Conservation (phyloP, 2,797 vertebrate genomes). For the Hippoglossus hippoglossus region DNA sequence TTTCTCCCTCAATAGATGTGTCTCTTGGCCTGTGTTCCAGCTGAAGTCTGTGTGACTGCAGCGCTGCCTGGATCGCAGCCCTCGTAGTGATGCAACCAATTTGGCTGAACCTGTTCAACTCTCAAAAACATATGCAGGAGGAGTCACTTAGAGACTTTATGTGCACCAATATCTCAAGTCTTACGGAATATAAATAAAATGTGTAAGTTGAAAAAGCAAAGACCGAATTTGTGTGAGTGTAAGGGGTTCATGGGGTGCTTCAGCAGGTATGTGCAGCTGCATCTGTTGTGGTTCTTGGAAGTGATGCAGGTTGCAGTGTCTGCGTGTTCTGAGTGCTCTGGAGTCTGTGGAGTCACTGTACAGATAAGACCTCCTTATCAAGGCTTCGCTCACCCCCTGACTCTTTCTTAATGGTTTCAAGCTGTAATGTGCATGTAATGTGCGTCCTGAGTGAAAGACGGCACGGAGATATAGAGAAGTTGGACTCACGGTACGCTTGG, state of each 20-base stretch:
- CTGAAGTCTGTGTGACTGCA: constrained; percentile 56
- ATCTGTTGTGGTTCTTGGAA: constrained; percentile 69
- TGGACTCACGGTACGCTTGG: constrained; percentile 26
- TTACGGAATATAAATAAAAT: constrained; percentile 25
- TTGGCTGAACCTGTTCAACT: constrained; percentile 73
- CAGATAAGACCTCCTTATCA: constrained; percentile 74
- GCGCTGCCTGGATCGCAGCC: constrained; percentile 55
- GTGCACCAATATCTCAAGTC: constrained; percentile 29
- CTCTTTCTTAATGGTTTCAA: constrained; percentile 70
- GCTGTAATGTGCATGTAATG: constrained; percentile 66
- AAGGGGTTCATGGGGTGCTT: neutral
- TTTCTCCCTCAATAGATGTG: constrained; percentile 44
- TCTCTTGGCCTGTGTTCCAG: constrained; percentile 52
- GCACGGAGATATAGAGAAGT: constrained; percentile 58
- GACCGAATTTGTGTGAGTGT: neutral
- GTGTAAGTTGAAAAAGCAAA: constrained; percentile 27
- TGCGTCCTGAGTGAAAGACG: constrained; percentile 52
- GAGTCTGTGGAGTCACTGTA: constrained; percentile 60
- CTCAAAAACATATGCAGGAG: constrained; percentile 49
- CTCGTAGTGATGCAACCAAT: constrained; percentile 67
- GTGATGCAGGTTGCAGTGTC: constrained; percentile 54
- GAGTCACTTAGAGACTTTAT: constrained; percentile 57
- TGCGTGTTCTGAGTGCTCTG: constrained; percentile 46
- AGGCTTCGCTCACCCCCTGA: constrained; percentile 35
- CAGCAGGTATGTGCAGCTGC: constrained; percentile 45